Evolutionary conservation across 2,888 invertebrate species (phyloP), one percentile per base, ranked within the genome.

Genomic region (Volucella inflata): DNA sequence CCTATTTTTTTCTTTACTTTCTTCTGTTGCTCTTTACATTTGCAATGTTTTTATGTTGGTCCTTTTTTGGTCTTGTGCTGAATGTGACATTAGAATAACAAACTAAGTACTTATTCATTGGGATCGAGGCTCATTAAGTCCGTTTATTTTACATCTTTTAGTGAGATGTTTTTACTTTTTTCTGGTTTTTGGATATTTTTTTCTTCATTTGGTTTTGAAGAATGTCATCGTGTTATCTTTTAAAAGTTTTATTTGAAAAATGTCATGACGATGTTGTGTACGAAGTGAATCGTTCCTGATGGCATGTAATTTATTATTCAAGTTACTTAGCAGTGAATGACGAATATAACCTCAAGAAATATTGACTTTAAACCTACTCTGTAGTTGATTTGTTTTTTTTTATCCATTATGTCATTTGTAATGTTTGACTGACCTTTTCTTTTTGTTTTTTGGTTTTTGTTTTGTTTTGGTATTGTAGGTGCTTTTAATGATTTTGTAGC

Each of bases 231-330:
- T 38, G 57, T 70, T 16, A 11, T 38, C 53, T 44, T 53, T 38
- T 53, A 55, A 44, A 53, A 44, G 10, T 53, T 51, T n/a, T 38
- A 16, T 64, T 16, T 16, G 44, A 3, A 30, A 30, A 55, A 46
- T 57, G 14, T 64, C 48, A 65, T 40, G 74, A 48, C 65, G 65
- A 51, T 51, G 42, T 68, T 55, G 30, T 16, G 64, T 36, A 50
- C 42, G 14, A 40, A 40, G 51, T 59, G 44, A 48, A 44, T 55
- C 65, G 42, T 42, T 53, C 53, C 46, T 65, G 59, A 78, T 71
- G 71, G 59, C 42, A 42, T 59, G 70, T 53, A 44, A 70, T 78
- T 77, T 77, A 65, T 77, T 50, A 59, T 44, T 21, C 60, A 21
- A 46, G 51, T 60, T 59, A 62, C 62, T 80, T 74, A 38, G 42